Conservation (phyloP, 2,888 invertebrate genomes). For the Theretra japonica region DNA sequence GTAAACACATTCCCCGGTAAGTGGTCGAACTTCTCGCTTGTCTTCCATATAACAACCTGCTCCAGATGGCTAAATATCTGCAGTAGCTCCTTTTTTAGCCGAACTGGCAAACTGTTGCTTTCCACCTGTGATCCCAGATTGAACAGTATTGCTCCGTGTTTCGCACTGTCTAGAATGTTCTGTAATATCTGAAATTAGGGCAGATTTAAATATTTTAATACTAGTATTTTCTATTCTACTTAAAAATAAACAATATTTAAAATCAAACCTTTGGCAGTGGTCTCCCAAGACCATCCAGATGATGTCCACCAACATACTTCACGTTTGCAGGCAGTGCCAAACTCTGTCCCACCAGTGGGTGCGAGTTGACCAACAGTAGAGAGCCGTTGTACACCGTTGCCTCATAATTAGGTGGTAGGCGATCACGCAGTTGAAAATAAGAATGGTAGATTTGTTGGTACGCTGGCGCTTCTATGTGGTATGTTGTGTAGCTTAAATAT, state of each 20-base stretch:
- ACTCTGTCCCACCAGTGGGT: constrained; percentile 56
- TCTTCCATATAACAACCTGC: constrained; percentile 74
- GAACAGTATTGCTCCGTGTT: constrained; percentile 73
- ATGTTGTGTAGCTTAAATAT: constrained; percentile 51
- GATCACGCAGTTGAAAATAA: constrained; percentile 50
- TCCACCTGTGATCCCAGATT: constrained; percentile 69
- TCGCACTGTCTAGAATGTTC: constrained; percentile 62
- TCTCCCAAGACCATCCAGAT: constrained; percentile 46
- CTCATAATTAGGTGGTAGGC: constrained; percentile 53
- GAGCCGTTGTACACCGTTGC: constrained; percentile 54
- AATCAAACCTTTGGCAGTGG: constrained; percentile 52
- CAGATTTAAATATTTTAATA: neutral
- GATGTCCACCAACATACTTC: constrained; percentile 64
- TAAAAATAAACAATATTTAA: neutral
- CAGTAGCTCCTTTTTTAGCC: constrained; percentile 56
- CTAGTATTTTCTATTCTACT: no score
- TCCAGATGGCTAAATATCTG: constrained; percentile 67
- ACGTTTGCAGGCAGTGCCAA: constrained; percentile 56
- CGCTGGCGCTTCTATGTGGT: constrained; percentile 54
- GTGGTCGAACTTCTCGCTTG: constrained; percentile 50
- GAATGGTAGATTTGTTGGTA: constrained; percentile 54
- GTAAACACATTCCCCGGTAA: constrained; percentile 69
- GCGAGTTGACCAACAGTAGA: constrained; percentile 61
- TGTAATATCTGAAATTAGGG: constrained; percentile 59
- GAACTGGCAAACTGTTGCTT: constrained; percentile 57